Evolutionary conservation across 2,797 vertebrate species (phyloP).

Genomic region (Enteromius fasciolatus): DNA sequence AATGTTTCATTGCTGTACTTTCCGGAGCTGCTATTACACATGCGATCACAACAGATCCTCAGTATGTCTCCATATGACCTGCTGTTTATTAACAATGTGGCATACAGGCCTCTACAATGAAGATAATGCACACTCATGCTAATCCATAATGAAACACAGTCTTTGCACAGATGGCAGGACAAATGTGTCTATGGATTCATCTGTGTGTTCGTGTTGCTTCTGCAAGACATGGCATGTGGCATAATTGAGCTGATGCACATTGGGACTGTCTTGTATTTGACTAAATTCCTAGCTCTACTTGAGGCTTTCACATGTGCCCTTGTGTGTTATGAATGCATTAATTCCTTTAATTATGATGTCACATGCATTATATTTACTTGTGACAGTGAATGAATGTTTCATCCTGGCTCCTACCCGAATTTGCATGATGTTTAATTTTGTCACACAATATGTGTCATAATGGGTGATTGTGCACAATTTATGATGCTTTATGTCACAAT

Average conservation of each 20-base stretch:
- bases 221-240: constrained; percentile 10
- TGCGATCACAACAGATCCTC: not conserved
- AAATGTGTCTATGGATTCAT: constrained; percentile 31
- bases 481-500: constrained; percentile 1
- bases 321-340: constrained; percentile 2
- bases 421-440: constrained; percentile 23
- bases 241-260: not conserved
- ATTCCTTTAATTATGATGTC: constrained; percentile 11
- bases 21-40: not conserved
- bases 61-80: not conserved
- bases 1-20: not conserved
- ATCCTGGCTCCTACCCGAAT: constrained; percentile 20
- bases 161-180: constrained; percentile 25
- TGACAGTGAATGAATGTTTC: not conserved
- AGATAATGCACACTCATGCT: not conserved
- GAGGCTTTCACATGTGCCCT: not conserved
- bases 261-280: constrained; percentile 16
- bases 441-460: not conserved
- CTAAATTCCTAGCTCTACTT: constrained; percentile 30
- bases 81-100: constrained; percentile 3
- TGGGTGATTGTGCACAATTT: constrained; percentile 1
- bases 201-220: constrained; percentile 3
- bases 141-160: constrained; percentile 12
- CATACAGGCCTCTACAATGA: constrained; percentile 2
- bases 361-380: not conserved